Conservation (phyloP, 2,113 vertebrate genomes). For the Anseranas semipalmata region DNA sequence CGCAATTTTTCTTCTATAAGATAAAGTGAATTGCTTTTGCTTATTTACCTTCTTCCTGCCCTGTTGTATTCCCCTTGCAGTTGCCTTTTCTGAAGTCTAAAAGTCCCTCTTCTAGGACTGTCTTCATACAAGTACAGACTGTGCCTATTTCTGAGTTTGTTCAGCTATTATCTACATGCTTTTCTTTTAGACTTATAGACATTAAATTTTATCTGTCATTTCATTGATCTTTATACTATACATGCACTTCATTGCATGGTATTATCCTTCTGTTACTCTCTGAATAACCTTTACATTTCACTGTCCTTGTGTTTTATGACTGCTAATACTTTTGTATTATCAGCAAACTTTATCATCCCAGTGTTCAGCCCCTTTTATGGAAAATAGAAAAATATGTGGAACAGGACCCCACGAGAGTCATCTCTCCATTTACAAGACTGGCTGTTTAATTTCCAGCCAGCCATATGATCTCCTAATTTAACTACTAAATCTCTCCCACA, state of each 20-base stretch:
- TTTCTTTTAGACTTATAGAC: neutral
- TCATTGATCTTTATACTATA: neutral
- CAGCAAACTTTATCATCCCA: neutral
- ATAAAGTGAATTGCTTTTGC: neutral
- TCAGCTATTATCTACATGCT: neutral
- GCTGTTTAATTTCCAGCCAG: neutral
- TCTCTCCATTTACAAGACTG: neutral
- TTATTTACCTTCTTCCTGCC: neutral
- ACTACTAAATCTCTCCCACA: neutral
- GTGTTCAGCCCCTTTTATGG: neutral
- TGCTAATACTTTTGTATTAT: neutral
- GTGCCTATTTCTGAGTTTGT: neutral
- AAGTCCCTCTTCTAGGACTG: neutral
- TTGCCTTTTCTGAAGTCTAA: neutral
- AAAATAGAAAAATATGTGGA: neutral
- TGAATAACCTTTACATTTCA: neutral
- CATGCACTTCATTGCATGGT: neutral
- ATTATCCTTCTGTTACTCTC: neutral
- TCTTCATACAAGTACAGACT: rapidly evolving
- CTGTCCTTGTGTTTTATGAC: neutral
- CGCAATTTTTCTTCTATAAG: neutral
- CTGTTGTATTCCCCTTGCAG: neutral
- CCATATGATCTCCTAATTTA: neutral
- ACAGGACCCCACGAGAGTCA: neutral
- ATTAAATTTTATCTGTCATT: neutral